Conservation (phyloP, 53 echinoderm and acorn worm genomes). For the Astropecten irregularis region DNA sequence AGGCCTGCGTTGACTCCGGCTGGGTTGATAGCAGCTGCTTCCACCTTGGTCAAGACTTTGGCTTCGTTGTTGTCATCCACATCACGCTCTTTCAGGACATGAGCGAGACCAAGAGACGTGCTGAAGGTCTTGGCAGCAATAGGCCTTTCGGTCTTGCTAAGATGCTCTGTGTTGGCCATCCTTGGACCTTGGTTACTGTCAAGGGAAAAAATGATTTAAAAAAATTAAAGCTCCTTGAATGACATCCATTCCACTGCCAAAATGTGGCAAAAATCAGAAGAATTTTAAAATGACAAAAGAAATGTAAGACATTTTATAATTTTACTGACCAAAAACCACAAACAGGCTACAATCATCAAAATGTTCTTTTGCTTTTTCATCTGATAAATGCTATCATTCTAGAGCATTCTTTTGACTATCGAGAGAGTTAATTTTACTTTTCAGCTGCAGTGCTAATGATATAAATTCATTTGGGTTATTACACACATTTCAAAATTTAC, state of each 20-base stretch:
- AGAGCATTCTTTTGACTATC: too few relatives aligned
- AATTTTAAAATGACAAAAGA: too few relatives aligned
- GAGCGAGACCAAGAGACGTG: conserved; percentile 74
- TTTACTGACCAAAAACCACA: too few relatives aligned
- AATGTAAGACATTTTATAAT: too few relatives aligned
- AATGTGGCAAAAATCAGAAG: too few relatives aligned
- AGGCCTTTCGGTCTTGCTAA: conserved; percentile 9
- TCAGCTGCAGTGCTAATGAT: too few relatives aligned
- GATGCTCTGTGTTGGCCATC: conserved; percentile 51
- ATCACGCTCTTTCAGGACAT: conserved; percentile 72
- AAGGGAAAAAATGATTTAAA: neutral
- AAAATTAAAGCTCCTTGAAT: neutral
- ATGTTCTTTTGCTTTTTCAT: too few relatives aligned
- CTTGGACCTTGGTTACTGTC: conserved; percentile 44
- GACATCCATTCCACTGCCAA: neutral
- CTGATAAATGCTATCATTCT: too few relatives aligned
- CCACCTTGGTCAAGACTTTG: conserved; percentile 69
- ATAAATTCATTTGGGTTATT: too few relatives aligned
- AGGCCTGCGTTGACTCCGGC: conserved; percentile 68
- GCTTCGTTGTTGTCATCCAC: conserved; percentile 28
- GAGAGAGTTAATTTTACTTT: too few relatives aligned
- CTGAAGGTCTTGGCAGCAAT: conserved; percentile 78
- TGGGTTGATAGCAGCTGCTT: conserved; percentile 52
- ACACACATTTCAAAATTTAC: too few relatives aligned
- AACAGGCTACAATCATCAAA: too few relatives aligned